Evolutionary conservation across 2,113 vertebrate genomes (phyloP), one percentile per base, ranked within the genome.

Genomic region (Bettongia penicillata): DNA sequence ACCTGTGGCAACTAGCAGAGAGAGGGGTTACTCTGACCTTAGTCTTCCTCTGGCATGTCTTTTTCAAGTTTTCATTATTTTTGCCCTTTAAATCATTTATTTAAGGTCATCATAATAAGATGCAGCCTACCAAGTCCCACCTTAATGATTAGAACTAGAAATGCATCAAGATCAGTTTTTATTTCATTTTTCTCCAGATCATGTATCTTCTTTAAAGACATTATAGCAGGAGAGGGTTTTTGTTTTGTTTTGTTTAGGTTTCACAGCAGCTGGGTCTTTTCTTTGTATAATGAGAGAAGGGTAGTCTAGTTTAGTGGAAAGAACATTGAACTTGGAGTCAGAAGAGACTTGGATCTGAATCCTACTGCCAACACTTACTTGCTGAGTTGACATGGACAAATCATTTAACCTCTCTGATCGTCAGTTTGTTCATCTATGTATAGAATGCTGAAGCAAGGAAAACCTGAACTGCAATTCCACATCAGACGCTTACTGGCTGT

Each of bases 31-130:
- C 53, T 95, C 92, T 92, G 93, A 37, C 52, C 22, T 61, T 22
- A 43, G 43, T 26, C 37, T 90, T 37, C 50, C 50, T 84, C 6
- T 9, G n/a, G 19, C 16, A 49, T 0, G 28, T 37, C 49, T 95
- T 90, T 19, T 50, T 53, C 24, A 1, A 55, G 90, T 37, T 8
- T 90, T 25, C 28, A 14, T 37, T 51, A 55, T 3, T 9, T 89
- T 94, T 53, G 89, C 24, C 24, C 16, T 91, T 23, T 31, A 95
- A 43, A 91, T 51, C 37, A 92, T 51, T 92, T 47, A 92, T 95
- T 53, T 51, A 91, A 31, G 51, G 50, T 95, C 22, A 47, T 55
- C 48, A 50, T 6, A 90, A 37, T 49, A 94, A 53, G 53, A 91
- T 19, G 43, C 7, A 47, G 25, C 51, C 48, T 37, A n/a, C 7